Evolutionary conservation across 2,113 vertebrate genomes (phyloP).

Genomic region (Chitala chitala): DNA sequence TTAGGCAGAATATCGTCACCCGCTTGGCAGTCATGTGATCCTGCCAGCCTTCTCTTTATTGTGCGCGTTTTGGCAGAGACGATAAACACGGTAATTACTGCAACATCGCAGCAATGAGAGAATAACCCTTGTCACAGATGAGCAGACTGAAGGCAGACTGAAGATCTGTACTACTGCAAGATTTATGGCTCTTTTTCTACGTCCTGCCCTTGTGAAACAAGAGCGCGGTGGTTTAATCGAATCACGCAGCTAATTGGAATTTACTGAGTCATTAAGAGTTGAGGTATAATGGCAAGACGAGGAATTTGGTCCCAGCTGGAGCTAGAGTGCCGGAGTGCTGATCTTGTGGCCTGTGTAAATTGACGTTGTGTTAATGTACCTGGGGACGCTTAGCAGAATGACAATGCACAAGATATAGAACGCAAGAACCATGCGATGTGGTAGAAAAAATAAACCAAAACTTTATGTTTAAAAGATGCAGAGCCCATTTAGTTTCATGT

Average conservation of each 20-base stretch:
- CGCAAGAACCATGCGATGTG: no score
- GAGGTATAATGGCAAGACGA: background rate
- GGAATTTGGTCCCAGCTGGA: background rate
- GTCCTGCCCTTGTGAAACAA: background rate
- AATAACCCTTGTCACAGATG: no score
- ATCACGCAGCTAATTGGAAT: background rate
- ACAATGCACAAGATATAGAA: background rate
- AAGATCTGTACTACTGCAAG: background rate
- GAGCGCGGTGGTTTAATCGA: background rate
- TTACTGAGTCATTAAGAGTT: conserved; percentile 4
- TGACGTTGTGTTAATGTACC: background rate
- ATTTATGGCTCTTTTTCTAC: background rate
- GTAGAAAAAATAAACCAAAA: no score
- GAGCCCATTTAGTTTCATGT: no score
- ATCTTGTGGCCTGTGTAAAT: background rate
- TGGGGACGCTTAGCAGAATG: background rate
- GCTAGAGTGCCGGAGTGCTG: background rate
- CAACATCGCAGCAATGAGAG: no score
- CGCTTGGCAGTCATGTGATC: background rate
- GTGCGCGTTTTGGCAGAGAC: background rate
- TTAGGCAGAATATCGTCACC: background rate
- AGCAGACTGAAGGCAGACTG: background rate
- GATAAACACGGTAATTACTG: background rate
- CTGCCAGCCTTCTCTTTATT: background rate
- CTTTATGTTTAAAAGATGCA: no score